Evolutionary conservation across 2,888 invertebrate species (phyloP), one percentile per base, ranked within the genome.

Genomic region (Tenthredo amoena): DNA sequence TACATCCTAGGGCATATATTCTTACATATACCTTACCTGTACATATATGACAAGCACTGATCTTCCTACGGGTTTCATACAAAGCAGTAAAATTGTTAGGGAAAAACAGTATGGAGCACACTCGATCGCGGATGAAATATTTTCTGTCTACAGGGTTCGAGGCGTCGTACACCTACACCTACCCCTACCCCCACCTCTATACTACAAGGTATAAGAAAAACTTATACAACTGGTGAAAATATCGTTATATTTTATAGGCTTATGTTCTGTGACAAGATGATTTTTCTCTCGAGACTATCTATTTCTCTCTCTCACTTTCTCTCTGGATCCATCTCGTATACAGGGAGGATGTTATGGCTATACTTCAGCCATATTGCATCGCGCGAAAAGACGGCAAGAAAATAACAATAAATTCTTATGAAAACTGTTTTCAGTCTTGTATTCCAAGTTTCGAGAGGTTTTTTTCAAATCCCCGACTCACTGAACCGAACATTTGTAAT

Each of bases 141-240:
- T 26, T 62, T 26, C 9, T 62, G 21, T 62, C 62, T 62, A 62
- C 62, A 55, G 55, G 55, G 55, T 7, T 55, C n/a, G n/a, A 55
- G 55, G 55, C 55, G n/a, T n/a, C 55, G 7, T 55, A n/a, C n/a
- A n/a, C 15, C 47, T 3, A 15, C 47, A 3, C 47, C 47, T 4
- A 47, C 15, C 2, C 12, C 47, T 12, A 43, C 1, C 4, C 40
- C 40, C 6, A 18, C 43, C 12, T 12, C 43, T 9, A 15, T 55
- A 55, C 55, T 50, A n/a, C 6, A 7, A n/a, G n/a, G 7, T 55
- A 55, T 55, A 4, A 55, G 55, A 55, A n/a, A 31, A 68, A 68
- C 68, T 68, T 68, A 68, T 68, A 68, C 9, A 68, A 26, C 26
- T 68, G 31, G 31, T n/a, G 55, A 68, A 68, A 68, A 68, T 31